phyloP scores from a whole-genome alignment of 1,140 invertebrate species.

The Zophobas morio region DNA sequence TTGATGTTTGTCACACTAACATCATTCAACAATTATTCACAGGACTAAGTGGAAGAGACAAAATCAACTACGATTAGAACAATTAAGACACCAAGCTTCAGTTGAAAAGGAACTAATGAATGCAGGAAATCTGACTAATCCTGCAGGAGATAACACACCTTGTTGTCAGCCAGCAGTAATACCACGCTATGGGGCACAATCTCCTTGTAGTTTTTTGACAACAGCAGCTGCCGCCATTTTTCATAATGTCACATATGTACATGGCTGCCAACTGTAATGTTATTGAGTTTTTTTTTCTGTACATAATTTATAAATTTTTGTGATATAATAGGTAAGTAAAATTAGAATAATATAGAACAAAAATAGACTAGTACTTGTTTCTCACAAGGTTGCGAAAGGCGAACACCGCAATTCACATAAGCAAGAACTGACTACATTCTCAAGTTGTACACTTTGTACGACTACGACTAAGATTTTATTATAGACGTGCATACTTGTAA shows the following conservation, averaged over 20 bases:
- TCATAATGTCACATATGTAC: slow-evolving; percentile 81
- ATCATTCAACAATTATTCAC: slow-evolving; percentile 38
- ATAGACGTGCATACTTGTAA: too few relatives aligned
- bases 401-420: too few relatives aligned
- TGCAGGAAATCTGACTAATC: slow-evolving; percentile 56
- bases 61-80: slow-evolving; percentile 88
- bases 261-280: slow-evolving; percentile 74
- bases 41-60: slow-evolving; percentile 97
- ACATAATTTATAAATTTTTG: background rate
- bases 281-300: slow-evolving; percentile 2
- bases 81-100: slow-evolving; percentile 84
- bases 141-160: slow-evolving; percentile 53
- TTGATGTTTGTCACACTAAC: too few relatives aligned
- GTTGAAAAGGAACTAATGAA: slow-evolving; percentile 75
- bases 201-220: slow-evolving; percentile 71
- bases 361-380: background rate
- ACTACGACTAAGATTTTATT: too few relatives aligned
- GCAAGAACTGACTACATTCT: too few relatives aligned
- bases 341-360: too few relatives aligned
- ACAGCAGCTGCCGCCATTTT: slow-evolving; percentile 78
- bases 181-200: slow-evolving; percentile 62
- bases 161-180: slow-evolving; percentile 58
- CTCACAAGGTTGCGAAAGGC: too few relatives aligned
- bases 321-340: too few relatives aligned
- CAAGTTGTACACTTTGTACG: too few relatives aligned